Evolutionary conservation across 2,888 invertebrate genomes (phyloP).

Genomic region (Chydorus sphaericus): DNA sequence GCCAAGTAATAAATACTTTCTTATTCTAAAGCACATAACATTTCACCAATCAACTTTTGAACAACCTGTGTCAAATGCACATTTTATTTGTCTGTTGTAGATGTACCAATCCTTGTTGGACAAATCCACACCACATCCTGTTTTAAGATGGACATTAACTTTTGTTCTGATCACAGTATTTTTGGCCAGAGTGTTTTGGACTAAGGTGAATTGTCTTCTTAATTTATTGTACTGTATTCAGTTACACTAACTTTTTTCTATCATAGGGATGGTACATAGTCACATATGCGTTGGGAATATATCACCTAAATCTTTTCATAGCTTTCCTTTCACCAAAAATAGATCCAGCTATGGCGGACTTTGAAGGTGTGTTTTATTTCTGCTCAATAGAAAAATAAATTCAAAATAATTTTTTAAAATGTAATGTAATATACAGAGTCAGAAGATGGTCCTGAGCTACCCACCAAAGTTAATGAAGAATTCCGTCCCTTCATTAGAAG

Average conservation of each 20-base stretch:
- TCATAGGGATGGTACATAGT: constrained; percentile 99
- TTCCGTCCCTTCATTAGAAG: constrained; percentile 93
- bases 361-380: constrained; percentile 50
- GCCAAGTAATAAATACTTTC: neutral
- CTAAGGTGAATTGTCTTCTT: constrained; percentile 46
- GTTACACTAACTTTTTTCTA: constrained; percentile 26
- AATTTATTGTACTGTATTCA: neutral
- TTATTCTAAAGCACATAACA: too few relatives aligned
- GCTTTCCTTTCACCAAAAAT: constrained; percentile 99
- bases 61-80: neutral
- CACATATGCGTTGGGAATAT: constrained; percentile 97
- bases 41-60: neutral
- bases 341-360: constrained; percentile 83
- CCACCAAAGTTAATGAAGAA: constrained; percentile 82
- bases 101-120: constrained; percentile 63
- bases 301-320: constrained; percentile 97
- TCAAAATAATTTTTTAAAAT: constrained; percentile 5
- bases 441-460: constrained; percentile 84
- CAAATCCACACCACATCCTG: constrained; percentile 67
- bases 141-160: constrained; percentile 65
- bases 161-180: constrained; percentile 53
- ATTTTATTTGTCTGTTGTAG: neutral
- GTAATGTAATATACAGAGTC: constrained; percentile 1
- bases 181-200: constrained; percentile 61
- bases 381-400: too few relatives aligned